These are phyloP conservation scores for Halcyon leucocephala DNA, from an alignment of 2,797 vertebrate species.

Conservation along the genomic window DNA sequence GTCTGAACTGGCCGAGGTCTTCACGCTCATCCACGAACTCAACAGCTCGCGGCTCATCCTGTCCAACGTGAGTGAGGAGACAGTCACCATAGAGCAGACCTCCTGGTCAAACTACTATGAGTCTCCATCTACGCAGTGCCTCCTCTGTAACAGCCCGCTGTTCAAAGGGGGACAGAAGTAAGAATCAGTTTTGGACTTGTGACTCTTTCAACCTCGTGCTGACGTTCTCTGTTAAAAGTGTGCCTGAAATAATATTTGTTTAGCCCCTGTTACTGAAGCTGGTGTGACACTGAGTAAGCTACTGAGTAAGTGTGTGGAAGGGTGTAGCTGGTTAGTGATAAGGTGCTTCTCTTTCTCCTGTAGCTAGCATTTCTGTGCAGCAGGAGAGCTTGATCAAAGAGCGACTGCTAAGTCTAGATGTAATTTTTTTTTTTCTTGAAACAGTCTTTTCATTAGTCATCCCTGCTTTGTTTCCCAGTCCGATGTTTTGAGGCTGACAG, in stretches of 20 bases:
- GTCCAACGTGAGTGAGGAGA: conserved; percentile 84
- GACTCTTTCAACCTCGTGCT: neutral
- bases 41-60: conserved; percentile 89
- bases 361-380: neutral
- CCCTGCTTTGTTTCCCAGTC: neutral
- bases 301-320: neutral
- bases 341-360: neutral
- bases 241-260: neutral
- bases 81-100: conserved; percentile 87
- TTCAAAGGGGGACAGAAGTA: conserved; percentile 93
- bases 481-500: neutral
- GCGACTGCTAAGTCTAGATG: neutral
- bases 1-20: conserved; percentile 88
- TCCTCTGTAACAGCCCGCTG: conserved; percentile 89
- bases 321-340: neutral
- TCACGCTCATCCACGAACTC: conserved; percentile 91
- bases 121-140: conserved; percentile 89
- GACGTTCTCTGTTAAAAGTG: neutral
- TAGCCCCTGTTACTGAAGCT: neutral
- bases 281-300: neutral
- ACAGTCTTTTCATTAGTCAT: neutral
- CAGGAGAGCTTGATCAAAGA: neutral
- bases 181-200: conserved; percentile 67
- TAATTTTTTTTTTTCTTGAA: neutral
- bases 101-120: conserved; percentile 95